Conservation (phyloP, 2,797 vertebrate species). For the Typhlichthys eigenmanni region DNA sequence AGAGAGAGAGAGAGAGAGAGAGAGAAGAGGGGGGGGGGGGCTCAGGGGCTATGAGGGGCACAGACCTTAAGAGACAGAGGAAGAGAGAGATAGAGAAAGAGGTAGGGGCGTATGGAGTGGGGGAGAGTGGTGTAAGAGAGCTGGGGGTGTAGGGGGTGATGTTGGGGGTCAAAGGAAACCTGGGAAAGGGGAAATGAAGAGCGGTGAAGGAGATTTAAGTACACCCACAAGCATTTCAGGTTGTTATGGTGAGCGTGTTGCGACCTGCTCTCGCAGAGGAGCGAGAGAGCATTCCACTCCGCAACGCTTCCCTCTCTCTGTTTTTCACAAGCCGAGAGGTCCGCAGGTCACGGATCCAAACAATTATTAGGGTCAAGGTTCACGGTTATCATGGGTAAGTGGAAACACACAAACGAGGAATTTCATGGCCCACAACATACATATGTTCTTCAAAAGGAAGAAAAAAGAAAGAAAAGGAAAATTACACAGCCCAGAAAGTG, state of each 20-base stretch:
- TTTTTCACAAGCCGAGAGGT: slow-evolving; percentile 55
- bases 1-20: too few species aligned
- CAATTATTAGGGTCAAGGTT: slow-evolving; percentile 68
- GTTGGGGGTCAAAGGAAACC: neutral
- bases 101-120: slow-evolving; percentile 18
- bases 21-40: too few species aligned
- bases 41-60: too few species aligned
- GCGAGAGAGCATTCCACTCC: slow-evolving; percentile 49
- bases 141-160: neutral
- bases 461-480: neutral
- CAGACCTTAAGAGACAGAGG: slow-evolving; percentile 46
- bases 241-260: slow-evolving; percentile 36
- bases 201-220: slow-evolving; percentile 6
- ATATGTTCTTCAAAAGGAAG: neutral
- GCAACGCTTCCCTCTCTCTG: slow-evolving; percentile 37
- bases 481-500: neutral
- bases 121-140: neutral
- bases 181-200: slow-evolving; percentile 13
- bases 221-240: slow-evolving; percentile 32
- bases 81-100: slow-evolving; percentile 44
- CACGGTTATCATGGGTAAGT: slow-evolving; percentile 60
- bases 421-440: slow-evolving; percentile 44
- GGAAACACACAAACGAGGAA: slow-evolving; percentile 53
- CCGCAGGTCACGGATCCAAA: slow-evolving; percentile 69
- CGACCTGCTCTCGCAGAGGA: slow-evolving; percentile 52